A percentile compares a stretch with the other conserved stretches of the same genome.
Evolutionary conservation across 37 sponge, comb jelly and placozoan genomes (phyloP).

Genomic region (Spongilla lacustris): DNA sequence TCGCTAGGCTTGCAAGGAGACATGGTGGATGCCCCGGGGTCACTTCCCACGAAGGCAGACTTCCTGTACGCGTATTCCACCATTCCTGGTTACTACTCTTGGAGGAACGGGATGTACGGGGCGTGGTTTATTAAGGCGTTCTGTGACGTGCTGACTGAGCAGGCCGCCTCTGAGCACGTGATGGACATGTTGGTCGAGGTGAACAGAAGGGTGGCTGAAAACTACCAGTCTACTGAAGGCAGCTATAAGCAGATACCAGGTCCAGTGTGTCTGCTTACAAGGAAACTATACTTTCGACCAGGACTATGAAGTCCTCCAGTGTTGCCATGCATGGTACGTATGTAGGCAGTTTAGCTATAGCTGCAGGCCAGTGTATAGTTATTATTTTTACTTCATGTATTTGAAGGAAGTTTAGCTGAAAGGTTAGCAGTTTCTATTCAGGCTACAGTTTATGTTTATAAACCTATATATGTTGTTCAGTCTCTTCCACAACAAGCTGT

Average conservation of each 20-base stretch:
- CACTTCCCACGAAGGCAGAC: slow-evolving; percentile 86
- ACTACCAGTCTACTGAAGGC: slow-evolving; percentile 68
- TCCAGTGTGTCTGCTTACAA: slow-evolving; percentile 70
- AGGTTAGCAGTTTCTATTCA: too few relatives aligned
- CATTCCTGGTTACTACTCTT: slow-evolving; percentile 89
- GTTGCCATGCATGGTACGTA: too few relatives aligned
- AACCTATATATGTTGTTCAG: too few relatives aligned
- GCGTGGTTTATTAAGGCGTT: slow-evolving; percentile 91
- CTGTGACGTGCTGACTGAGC: slow-evolving; percentile 58
- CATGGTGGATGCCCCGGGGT: neutral
- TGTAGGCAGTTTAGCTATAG: too few relatives aligned
- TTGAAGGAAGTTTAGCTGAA: too few relatives aligned
- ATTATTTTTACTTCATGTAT: too few relatives aligned
- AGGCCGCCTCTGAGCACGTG: slow-evolving; percentile 52
- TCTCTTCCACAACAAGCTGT: too few relatives aligned
- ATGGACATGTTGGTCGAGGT: slow-evolving; percentile 75
- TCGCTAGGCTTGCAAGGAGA: neutral
- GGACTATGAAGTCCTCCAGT: neutral
- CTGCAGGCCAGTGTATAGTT: too few relatives aligned
- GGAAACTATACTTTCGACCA: slow-evolving; percentile 74
- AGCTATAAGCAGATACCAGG: slow-evolving; percentile 81
- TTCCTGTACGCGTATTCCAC: slow-evolving; percentile 82
- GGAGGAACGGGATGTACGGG: slow-evolving; percentile 87
- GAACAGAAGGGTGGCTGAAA: slow-evolving; percentile 73
- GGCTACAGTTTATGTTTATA: too few relatives aligned